Percentiles rank a stretch among this genome's conserved stretches.
Conservation (phyloP, 2,797 vertebrate genomes). For the Gymnothorax javanicus region DNA sequence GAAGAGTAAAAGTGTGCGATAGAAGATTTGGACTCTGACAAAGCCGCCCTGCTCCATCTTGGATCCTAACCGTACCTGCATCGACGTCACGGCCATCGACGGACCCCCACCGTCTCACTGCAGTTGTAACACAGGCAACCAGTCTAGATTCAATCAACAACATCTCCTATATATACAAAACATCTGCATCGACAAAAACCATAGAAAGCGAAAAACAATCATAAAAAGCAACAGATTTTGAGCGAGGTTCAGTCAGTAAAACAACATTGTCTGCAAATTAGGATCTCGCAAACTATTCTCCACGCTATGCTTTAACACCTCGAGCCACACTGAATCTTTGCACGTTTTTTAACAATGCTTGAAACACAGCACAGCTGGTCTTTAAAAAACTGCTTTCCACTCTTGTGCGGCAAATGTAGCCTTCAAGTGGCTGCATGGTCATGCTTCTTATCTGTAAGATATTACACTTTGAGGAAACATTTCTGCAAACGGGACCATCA, state of each 20-base stretch:
- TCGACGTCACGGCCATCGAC: background rate
- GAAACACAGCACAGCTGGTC: background rate
- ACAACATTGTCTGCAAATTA: constrained; percentile 3
- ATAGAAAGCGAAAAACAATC: constrained; percentile 4
- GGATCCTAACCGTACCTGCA: background rate
- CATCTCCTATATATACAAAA: constrained; percentile 44
- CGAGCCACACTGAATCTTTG: background rate
- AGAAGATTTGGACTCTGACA: constrained; percentile 34
- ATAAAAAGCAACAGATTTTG: constrained; percentile 6
- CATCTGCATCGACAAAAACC: constrained; percentile 38
- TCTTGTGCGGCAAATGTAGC: background rate
- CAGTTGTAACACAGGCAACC: constrained; percentile 34
- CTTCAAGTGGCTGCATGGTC: background rate
- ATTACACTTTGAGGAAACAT: background rate
- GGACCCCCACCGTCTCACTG: background rate
- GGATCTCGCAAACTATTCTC: background rate
- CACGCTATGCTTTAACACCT: background rate
- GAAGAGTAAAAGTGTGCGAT: constrained; percentile 29
- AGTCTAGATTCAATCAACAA: constrained; percentile 30
- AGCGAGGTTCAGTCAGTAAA: constrained; percentile 23
- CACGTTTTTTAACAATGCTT: background rate
- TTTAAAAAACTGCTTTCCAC: background rate
- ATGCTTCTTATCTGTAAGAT: background rate
- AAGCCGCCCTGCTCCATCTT: constrained; percentile 43
- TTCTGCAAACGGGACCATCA: background rate